Percentiles rank a stretch among this genome's conserved stretches.
These are phyloP conservation scores for Limanda limanda DNA, from an alignment of 2,113 vertebrate genomes.

Conservation along the genomic window DNA sequence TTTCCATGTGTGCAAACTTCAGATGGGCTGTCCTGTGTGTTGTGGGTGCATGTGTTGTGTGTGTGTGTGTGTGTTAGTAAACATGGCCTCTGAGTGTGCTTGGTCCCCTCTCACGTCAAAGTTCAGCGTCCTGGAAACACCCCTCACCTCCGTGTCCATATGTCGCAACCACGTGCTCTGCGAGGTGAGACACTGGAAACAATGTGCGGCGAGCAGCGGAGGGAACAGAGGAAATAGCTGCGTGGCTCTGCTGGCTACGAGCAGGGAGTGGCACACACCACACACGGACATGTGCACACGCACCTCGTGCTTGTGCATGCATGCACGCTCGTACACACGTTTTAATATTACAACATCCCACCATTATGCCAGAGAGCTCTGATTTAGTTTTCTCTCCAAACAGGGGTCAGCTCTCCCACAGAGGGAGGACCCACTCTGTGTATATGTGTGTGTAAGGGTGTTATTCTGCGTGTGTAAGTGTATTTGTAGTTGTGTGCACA, in stretches of 20 bases:
- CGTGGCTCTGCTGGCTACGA: constrained; percentile 45
- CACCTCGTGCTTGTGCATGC: not conserved
- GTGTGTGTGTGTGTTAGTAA: not conserved
- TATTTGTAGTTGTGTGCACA: not conserved
- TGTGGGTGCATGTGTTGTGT: not conserved
- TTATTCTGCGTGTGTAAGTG: not conserved
- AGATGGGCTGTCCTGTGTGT: not conserved
- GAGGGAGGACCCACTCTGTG: not conserved
- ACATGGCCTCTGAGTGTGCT: not conserved
- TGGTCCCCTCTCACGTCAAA: not conserved
- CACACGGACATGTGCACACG: not conserved
- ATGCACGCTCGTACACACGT: not conserved
- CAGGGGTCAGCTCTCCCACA: constrained; percentile 19
- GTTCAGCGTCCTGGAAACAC: constrained; percentile 33
- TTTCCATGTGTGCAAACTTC: no score
- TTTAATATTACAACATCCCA: constrained; percentile 12
- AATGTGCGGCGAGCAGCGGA: constrained; percentile 44
- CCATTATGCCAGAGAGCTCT: constrained; percentile 40
- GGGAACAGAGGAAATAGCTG: constrained; percentile 63
- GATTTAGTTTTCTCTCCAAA: constrained; percentile 45
- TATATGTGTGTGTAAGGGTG: not conserved
- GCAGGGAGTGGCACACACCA: constrained; percentile 68
- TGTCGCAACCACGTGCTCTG: constrained; percentile 50
- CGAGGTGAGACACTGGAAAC: constrained; percentile 47
- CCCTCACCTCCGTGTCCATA: constrained; percentile 16